Evolutionary conservation across 1,140 invertebrate genomes (phyloP), one percentile per base, ranked within the genome.

Genomic region (Conopomorpha cramerella): DNA sequence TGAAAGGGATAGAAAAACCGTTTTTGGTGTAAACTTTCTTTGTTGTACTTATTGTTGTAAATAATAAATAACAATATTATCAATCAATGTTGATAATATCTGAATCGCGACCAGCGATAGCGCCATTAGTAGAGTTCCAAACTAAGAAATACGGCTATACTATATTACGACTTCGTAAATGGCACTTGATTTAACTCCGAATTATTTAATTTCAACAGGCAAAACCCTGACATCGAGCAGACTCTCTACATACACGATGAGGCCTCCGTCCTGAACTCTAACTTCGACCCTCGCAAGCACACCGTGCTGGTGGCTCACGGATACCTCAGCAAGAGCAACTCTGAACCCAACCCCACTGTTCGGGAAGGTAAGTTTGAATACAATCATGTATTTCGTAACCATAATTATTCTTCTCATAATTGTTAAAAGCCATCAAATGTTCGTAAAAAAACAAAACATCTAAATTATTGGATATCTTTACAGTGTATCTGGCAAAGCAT

Each of bases 271-370:
- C 45, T 18, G 3, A 32, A 29, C 7, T 66, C 65, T 0, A 57
- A 57, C 30, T 70, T 66, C 36, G 54, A 60, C 27, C 16, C 47
- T 2, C 31, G 33, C 6, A 10, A 30, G 1, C 44, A 45, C 0
- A 63, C 55, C 6, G 42, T 59, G 2, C 45, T 70, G 0, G 31
- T 66, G 10, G 55, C 34, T 23, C 65, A 70, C 17, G 65, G 65
- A 2, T 66, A 58, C 58, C 48, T 62, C 7, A 43, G 51, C 25
- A 58, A 54, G 34, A 39, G 51, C 12, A 25, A 58, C n/a, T 53
- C 44, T 10, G 40, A 50, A 7, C 38, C 49, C 13, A 68, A 66
- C 30, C 42, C 53, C 1, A 23, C 39, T 7, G 42, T 68, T 4
- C 53, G 49, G 41, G 36, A 46, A 16, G 61, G 64, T 64, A 50